A percentile compares a stretch with the other conserved stretches of the same genome.
Evolutionary conservation across 2,888 invertebrate genomes (phyloP).

Genomic region (Pseudoips prasinana): DNA sequence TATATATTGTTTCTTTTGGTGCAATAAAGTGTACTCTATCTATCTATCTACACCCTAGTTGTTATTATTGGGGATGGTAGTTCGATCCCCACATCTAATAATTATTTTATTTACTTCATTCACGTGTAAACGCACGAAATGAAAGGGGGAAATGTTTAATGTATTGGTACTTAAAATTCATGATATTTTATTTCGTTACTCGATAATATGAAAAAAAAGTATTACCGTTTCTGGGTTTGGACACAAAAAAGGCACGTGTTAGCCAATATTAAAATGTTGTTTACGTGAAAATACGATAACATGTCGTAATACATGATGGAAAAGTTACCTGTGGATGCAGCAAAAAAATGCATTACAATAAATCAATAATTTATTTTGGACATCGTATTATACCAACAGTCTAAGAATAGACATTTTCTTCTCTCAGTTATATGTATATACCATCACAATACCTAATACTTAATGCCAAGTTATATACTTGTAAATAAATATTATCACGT

Average conservation of each 20-base stretch:
- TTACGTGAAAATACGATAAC: conserved; percentile 17
- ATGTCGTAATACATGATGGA: conserved; percentile 8
- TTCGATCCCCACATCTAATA: too few species aligned
- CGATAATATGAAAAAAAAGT: conserved; percentile 16
- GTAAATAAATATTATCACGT: too few species aligned
- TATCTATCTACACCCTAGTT: too few species aligned
- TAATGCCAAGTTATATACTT: too few species aligned
- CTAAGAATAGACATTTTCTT: too few species aligned
- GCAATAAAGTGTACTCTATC: too few species aligned
- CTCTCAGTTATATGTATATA: too few species aligned
- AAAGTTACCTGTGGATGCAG: conserved; percentile 11
- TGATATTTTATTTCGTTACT: conserved; percentile 23
- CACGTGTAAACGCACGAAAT: conserved; percentile 26
- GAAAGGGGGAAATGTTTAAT: conserved; percentile 22
- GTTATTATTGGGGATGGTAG: too few species aligned
- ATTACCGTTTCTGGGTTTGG: conserved; percentile 26
- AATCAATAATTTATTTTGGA: neutral
- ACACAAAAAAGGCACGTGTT: conserved; percentile 32
- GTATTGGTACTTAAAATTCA: conserved; percentile 23
- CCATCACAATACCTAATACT: too few species aligned
- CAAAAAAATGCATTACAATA: conserved; percentile 6
- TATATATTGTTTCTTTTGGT: too few species aligned
- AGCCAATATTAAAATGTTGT: conserved; percentile 10
- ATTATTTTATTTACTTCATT: too few species aligned
- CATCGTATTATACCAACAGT: neutral